Evolutionary conservation across 2,888 invertebrate genomes (phyloP), one percentile per base, ranked within the genome.

Genomic region (Papilio demoleus): DNA sequence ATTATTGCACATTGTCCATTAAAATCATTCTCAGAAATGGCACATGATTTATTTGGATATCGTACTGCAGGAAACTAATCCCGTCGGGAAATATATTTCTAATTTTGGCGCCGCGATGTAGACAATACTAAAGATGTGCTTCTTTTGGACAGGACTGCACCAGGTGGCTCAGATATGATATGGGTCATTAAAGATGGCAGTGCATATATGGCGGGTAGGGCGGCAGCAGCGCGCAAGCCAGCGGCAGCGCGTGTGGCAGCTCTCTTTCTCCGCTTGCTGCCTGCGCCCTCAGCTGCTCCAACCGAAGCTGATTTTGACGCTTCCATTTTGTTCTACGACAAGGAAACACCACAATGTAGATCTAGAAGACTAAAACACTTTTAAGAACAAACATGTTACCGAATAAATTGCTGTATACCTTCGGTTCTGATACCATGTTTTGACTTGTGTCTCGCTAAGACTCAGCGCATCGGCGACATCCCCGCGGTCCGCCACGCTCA

Each of bases 401-500:
- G 1, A 22, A 22, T 4, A 22, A 47, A 4, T 11, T 12, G 22
- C 19, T 47, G 11, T 22, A 88, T 77, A 97, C 97, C 97, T 94
- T 86, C 97, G 93, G 81, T 97, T 97, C 88, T 97, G 97, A 79
- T 97, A 98, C 98, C 98, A 98, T 1, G 98, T 98, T 90, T 98
- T 98, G 65, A 98, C 98, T 84, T 98, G 98, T 0, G 98, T 98
- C 89, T 98, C 98, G 40, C 97, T 97, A 31, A 98, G 93, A 79
- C 96, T 97, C 27, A 98, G 93, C 0, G 97, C 96, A 79, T 98
- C 97, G 0, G 98, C 98, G 0, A 98, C 98, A 83, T 98, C 97
- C 68, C 97, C 97, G 45, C 98, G 93, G 83, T 98, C 98, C 0
- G 98, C 97, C 8, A 98, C 98, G 71, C 97, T 97, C 71, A 98